phyloP scores from a whole-genome alignment of 2,113 vertebrate genomes.

The Tiliqua scincoides region DNA sequence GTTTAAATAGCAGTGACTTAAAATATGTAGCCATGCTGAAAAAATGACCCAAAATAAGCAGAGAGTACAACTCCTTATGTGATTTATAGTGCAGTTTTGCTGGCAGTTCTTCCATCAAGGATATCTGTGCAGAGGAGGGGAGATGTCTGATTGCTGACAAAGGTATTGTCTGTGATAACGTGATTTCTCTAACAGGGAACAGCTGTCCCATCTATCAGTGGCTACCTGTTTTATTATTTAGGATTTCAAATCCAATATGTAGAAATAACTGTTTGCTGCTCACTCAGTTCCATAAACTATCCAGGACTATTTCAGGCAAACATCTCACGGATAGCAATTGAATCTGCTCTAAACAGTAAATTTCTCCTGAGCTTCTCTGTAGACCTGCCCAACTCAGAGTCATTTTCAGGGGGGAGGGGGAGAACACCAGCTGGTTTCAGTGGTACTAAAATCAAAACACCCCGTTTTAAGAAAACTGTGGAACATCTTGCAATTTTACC shows the following conservation, averaged over 20 bases:
- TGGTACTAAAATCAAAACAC: not conserved
- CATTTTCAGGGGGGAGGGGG: not conserved
- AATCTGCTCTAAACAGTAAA: not conserved
- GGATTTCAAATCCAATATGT: constrained; percentile 49
- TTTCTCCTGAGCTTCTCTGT: not conserved
- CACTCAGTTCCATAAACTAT: constrained; percentile 6
- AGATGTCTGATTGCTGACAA: constrained; percentile 71
- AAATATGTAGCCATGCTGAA: constrained; percentile 37
- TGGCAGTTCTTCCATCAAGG: constrained; percentile 56
- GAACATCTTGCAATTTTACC: not conserved
- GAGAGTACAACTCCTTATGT: constrained; percentile 57
- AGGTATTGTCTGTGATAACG: constrained; percentile 61
- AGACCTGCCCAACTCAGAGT: not conserved
- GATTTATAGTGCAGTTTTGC: constrained; percentile 68
- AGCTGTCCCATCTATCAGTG: constrained; percentile 64
- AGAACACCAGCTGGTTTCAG: not conserved
- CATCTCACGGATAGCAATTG: not conserved
- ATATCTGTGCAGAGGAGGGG: constrained; percentile 46
- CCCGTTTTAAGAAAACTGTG: not conserved
- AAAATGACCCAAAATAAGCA: constrained; percentile 44
- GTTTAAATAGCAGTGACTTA: constrained; percentile 39
- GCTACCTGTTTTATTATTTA: constrained; percentile 63
- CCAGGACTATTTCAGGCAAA: not conserved
- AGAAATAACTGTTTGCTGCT: not conserved
- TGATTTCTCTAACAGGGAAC: constrained; percentile 70